Evolutionary conservation across 2,888 invertebrate species (phyloP), one percentile per base, ranked within the genome.

Genomic region (Notodonta dromedarius): DNA sequence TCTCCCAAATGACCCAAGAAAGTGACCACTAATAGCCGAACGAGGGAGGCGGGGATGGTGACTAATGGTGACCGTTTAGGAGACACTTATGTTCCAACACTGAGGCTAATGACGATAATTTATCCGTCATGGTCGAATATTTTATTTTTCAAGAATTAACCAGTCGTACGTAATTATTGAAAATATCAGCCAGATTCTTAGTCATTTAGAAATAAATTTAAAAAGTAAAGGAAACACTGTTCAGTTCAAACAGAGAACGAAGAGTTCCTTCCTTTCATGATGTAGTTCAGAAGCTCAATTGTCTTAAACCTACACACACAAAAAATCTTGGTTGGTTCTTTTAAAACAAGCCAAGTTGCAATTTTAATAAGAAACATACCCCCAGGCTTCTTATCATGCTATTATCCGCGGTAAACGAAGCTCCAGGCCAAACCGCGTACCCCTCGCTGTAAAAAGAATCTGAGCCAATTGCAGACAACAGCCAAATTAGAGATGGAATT

Each of bases 401-500:
- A 52, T 32, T 52, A 52, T 16, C 50, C 9, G 11, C 52, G 32
- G 52, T 52, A 13, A 52, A 32, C 52, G 32, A 13, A 32, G 52
- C 52, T 52, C 6, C 52, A 7, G 32, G 52, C 52, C 0, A 32
- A 5, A 24, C 32, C 5, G 12, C 32, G 8, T 13, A 13, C 50
- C 52, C 13, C 32, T 32, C 52, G 0, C 52, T 52, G 12, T 13
- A 52, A 32, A 52, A 24, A 52, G 11, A 24, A 52, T 52, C 32
- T 7, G 32, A 52, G 52, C 65, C 44, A 14, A 56, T 56, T 53
- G 57, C 57, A 53, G 60, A 60, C 71, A 71, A 73, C 67, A 64
- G 58, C 42, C 40, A 61, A 71, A 71, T 73, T 74, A 74, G 74
- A 67, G 65, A 60, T 66, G 67, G 59, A 66, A 77, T 80, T 77